Evolutionary conservation across 92 coral and sea anemone genomes (phyloP).

Genomic region (Porites rus): DNA sequence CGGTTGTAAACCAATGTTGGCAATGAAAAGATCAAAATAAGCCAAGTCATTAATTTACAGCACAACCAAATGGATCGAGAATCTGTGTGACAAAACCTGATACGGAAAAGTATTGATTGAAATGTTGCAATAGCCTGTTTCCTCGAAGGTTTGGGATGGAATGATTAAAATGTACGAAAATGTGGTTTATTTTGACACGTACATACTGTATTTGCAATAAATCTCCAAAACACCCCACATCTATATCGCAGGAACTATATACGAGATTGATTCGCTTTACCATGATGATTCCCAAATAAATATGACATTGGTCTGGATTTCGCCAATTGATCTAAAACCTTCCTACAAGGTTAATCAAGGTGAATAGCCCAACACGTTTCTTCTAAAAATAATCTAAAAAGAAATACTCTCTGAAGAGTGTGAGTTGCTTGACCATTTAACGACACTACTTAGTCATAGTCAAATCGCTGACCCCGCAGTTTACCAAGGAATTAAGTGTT

Average conservation of each 20-base stretch:
- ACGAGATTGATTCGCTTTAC: not conserved
- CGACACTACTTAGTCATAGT: too few relatives aligned
- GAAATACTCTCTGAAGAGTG: not conserved
- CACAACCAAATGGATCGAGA: too few relatives aligned
- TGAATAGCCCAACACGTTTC: not conserved
- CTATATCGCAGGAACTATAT: not conserved
- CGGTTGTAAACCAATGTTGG: too few relatives aligned
- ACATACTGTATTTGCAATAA: not conserved
- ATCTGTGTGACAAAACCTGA: not conserved
- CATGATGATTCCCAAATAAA: constrained; percentile 19
- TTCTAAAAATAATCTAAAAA: not conserved
- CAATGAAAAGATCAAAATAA: too few relatives aligned
- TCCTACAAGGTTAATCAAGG: not conserved
- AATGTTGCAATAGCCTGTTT: not conserved
- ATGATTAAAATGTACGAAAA: too few relatives aligned
- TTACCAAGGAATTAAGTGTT: too few relatives aligned
- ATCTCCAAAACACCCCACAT: not conserved
- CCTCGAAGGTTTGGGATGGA: not conserved
- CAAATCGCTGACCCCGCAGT: too few relatives aligned
- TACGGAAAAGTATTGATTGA: not conserved
- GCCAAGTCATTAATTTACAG: too few relatives aligned
- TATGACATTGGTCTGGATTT: constrained; percentile 1
- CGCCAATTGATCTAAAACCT: not conserved
- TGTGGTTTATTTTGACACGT: not conserved
- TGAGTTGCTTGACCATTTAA: not conserved